Evolutionary conservation across 2,797 vertebrate genomes (phyloP).

Genomic region (Phrynocephalus forsythii): DNA sequence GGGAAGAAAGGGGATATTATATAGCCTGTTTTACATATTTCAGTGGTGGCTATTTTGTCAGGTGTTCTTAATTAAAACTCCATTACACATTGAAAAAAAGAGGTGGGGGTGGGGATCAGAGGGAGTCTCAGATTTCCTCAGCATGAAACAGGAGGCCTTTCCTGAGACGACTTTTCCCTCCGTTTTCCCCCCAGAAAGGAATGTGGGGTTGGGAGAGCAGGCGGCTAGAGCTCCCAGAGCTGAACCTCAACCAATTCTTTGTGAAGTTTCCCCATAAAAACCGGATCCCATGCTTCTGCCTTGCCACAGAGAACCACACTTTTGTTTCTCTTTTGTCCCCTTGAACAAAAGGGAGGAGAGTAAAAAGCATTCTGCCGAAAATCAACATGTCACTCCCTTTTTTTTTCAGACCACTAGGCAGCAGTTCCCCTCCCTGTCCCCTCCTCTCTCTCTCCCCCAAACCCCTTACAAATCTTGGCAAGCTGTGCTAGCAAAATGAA

Average conservation of each 20-base stretch:
- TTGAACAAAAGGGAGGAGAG: slow-evolving; percentile 78
- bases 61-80: slow-evolving; percentile 68
- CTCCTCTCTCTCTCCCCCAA: slow-evolving; percentile 46
- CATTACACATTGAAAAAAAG: not conserved
- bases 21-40: slow-evolving; percentile 54
- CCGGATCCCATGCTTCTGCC: slow-evolving; percentile 72
- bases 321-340: slow-evolving; percentile 81
- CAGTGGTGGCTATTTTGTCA: slow-evolving; percentile 65
- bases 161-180: slow-evolving; percentile 57
- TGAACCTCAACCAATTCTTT: slow-evolving; percentile 73
- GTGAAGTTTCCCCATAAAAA: slow-evolving; percentile 74
- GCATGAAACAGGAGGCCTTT: slow-evolving; percentile 61
- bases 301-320: slow-evolving; percentile 76
- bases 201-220: slow-evolving; percentile 74
- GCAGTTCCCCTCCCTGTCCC: slow-evolving; percentile 47
- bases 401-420: slow-evolving; percentile 73
- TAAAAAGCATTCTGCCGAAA: slow-evolving; percentile 77
- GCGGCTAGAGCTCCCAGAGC: slow-evolving; percentile 58
- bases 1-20: slow-evolving; percentile 30
- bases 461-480: slow-evolving; percentile 49
- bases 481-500: slow-evolving; percentile 2
- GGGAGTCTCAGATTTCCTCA: slow-evolving; percentile 63
- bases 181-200: slow-evolving; percentile 73
- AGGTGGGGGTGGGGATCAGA: not conserved
- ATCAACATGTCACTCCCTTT: slow-evolving; percentile 82